Conservation (phyloP, 2,888 invertebrate genomes). For the Eupithecia subfuscata region DNA sequence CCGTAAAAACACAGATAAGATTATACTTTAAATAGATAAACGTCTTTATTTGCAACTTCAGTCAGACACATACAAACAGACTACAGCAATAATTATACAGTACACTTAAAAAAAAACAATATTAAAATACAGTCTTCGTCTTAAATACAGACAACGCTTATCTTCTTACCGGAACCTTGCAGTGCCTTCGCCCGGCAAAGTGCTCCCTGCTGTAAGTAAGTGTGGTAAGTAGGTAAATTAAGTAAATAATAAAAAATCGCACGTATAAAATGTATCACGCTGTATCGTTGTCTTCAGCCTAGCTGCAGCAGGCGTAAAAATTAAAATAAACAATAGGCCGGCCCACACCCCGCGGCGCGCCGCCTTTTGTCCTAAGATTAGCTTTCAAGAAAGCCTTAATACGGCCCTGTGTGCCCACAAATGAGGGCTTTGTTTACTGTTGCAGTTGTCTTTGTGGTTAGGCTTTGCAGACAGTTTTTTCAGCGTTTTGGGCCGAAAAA, state of each 20-base stretch:
- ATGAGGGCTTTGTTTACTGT: conserved; percentile 43
- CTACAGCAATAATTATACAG: too few relatives aligned
- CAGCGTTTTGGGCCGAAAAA: not conserved
- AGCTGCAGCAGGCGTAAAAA: conserved; percentile 76
- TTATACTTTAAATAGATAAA: too few relatives aligned
- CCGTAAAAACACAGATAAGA: too few relatives aligned
- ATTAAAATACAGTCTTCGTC: too few relatives aligned
- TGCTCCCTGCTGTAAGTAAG: not conserved
- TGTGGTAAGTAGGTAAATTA: too few relatives aligned
- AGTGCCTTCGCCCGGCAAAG: not conserved
- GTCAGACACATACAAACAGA: too few relatives aligned
- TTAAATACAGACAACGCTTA: too few relatives aligned
- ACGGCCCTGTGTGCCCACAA: conserved; percentile 43
- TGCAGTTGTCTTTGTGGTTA: conserved; percentile 8
- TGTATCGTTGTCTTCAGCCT: conserved; percentile 62
- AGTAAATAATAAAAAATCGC: not conserved
- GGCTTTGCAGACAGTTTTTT: not conserved
- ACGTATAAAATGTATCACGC: conserved; percentile 46
- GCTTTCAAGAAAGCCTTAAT: conserved; percentile 76
- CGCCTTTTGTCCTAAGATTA: conserved; percentile 82
- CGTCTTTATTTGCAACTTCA: too few relatives aligned
- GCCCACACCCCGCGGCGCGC: conserved; percentile 74
- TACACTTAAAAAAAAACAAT: too few relatives aligned
- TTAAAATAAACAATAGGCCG: conserved; percentile 82
- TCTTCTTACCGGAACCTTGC: not conserved